Conservation (phyloP, 1,140 invertebrate genomes). For the Branchinecta lynchi region DNA sequence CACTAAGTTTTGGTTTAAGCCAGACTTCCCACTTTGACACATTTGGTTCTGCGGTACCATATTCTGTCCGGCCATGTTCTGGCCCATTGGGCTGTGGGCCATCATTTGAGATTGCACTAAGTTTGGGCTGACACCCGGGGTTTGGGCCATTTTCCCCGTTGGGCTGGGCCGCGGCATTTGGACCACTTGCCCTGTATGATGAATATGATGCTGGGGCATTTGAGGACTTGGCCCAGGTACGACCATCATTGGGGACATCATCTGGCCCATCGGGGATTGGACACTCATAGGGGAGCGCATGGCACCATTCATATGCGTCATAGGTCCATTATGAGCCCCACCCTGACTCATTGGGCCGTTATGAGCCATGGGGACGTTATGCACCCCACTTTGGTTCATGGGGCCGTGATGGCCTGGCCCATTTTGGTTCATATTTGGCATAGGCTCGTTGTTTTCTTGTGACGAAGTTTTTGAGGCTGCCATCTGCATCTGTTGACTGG, state of each 20-base stretch:
- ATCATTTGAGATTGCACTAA: neutral
- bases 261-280: neutral
- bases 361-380: too few species aligned
- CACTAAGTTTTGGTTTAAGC: neutral
- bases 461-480: too few species aligned
- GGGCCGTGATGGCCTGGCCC: too few species aligned
- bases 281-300: neutral
- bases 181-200: neutral
- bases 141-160: neutral
- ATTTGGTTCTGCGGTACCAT: neutral
- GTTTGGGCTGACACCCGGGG: neutral
- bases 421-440: too few species aligned
- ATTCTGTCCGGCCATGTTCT: neutral
- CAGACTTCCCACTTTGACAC: neutral
- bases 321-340: neutral
- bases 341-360: neutral
- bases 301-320: conserved; percentile 2
- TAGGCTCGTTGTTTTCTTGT: too few species aligned
- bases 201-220: conserved; percentile 11
- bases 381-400: too few species aligned
- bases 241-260: neutral
- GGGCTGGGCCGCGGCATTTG: neutral
- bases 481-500: too few species aligned
- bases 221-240: conserved; percentile 4
- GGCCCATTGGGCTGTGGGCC: neutral